Evolutionary conservation across 2,113 vertebrate genomes (phyloP).

Genomic region (Lampris incognitus): DNA sequence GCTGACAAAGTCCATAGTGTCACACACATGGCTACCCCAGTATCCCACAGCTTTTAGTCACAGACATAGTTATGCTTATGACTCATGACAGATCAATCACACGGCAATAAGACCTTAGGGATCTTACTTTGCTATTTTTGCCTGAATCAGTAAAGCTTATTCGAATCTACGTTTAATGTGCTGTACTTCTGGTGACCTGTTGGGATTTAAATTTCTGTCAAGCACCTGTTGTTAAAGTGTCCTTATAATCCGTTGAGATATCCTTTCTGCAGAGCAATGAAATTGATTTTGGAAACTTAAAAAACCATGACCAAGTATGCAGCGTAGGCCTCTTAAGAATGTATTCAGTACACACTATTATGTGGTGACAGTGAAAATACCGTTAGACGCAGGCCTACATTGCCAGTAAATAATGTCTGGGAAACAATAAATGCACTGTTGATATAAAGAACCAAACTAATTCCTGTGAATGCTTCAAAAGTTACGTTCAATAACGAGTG

Average conservation of each 20-base stretch:
- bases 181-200: conserved; percentile 13
- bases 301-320: conserved; percentile 72
- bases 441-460: background rate
- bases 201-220: conserved; percentile 21
- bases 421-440: background rate
- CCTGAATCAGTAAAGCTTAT: conserved; percentile 8
- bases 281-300: conserved; percentile 66
- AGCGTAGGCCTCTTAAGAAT: conserved; percentile 55
- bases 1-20: conserved; percentile 55
- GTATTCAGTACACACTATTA: conserved; percentile 47
- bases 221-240: conserved; percentile 63
- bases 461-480: background rate
- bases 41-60: conserved; percentile 19
- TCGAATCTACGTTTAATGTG: conserved; percentile 25
- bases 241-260: conserved; percentile 52
- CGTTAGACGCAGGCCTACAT: conserved; percentile 11
- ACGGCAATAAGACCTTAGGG: background rate
- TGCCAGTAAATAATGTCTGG: background rate
- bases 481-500: background rate
- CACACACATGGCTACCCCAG: conserved; percentile 19
- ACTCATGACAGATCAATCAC: conserved; percentile 15
- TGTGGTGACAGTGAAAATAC: conserved; percentile 7
- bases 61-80: conserved; percentile 11
- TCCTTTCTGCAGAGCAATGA: conserved; percentile 54
- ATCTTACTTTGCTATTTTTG: background rate